Percentiles rank a stretch among this genome's conserved stretches.
These are phyloP conservation scores for Carollia perspicillata DNA, from an alignment of 2,113 vertebrate genomes.

Conservation along the genomic window DNA sequence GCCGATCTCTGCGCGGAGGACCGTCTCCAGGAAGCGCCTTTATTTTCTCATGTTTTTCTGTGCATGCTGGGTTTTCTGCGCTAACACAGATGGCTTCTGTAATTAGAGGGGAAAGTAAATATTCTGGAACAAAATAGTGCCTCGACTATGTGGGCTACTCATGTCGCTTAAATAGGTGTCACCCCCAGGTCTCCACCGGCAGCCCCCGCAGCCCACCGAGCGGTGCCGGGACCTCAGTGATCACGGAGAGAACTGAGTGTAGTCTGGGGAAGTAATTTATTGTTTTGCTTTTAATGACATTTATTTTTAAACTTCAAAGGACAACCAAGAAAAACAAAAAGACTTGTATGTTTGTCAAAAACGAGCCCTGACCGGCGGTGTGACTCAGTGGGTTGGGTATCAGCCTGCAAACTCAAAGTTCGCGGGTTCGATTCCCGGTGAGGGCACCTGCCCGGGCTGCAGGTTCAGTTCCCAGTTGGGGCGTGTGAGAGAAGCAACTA, in stretches of 20 bases:
- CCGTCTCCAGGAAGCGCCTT: background rate
- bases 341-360: background rate
- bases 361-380: no score
- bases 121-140: background rate
- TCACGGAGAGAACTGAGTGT: background rate
- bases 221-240: background rate
- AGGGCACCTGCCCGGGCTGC: no score
- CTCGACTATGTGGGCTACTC: background rate
- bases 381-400: no score
- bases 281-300: background rate
- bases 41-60: background rate
- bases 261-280: background rate
- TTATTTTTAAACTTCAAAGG: background rate
- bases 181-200: background rate
- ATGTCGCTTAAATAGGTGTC: background rate
- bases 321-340: background rate
- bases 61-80: background rate
- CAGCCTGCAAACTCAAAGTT: no score
- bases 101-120: background rate
- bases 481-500: no score
- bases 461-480: no score
- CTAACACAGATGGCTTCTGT: background rate
- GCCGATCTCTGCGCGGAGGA: background rate
- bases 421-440: no score
- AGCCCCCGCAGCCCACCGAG: background rate